phyloP scores from a whole-genome alignment of 2,113 vertebrate species.

The Cyprinodon variegatus region DNA sequence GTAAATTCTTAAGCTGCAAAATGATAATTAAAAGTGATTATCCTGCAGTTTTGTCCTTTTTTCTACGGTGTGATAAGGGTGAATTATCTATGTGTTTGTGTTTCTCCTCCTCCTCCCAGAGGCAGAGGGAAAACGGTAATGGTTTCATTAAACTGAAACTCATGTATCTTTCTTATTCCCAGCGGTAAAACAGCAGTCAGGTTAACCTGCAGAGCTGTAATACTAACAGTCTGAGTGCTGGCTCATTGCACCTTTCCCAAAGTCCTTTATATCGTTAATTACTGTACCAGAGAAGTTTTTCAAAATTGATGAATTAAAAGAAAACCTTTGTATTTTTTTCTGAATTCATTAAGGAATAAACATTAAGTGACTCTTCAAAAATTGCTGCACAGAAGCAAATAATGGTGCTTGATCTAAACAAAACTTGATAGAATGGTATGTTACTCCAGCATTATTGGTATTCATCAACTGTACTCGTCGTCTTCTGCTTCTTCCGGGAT shows the following conservation, averaged over 20 bases:
- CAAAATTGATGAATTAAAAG: neutral
- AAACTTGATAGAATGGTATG: neutral
- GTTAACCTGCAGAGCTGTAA: neutral
- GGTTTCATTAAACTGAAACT: conserved; percentile 57
- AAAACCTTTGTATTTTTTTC: neutral
- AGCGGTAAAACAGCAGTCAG: conserved; percentile 24
- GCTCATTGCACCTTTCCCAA: neutral
- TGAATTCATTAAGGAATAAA: neutral
- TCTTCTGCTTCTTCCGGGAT: too few relatives aligned
- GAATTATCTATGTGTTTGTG: conserved; percentile 41
- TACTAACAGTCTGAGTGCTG: neutral
- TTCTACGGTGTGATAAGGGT: conserved; percentile 43
- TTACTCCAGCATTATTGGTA: neutral
- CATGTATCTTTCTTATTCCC: conserved; percentile 29
- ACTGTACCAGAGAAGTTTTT: neutral
- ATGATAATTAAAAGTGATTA: conserved; percentile 38
- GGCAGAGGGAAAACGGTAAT: conserved; percentile 43
- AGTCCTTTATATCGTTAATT: neutral
- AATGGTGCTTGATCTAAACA: neutral
- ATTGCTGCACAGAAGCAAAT: neutral
- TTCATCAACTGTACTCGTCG: too few relatives aligned
- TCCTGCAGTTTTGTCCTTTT: conserved; percentile 39
- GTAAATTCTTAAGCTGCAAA: neutral
- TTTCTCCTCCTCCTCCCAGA: conserved; percentile 28
- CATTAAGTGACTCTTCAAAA: neutral